Evolutionary conservation across 1,140 invertebrate genomes (phyloP), one percentile per base, ranked within the genome.

Genomic region (Diploscapter pachys): DNA sequence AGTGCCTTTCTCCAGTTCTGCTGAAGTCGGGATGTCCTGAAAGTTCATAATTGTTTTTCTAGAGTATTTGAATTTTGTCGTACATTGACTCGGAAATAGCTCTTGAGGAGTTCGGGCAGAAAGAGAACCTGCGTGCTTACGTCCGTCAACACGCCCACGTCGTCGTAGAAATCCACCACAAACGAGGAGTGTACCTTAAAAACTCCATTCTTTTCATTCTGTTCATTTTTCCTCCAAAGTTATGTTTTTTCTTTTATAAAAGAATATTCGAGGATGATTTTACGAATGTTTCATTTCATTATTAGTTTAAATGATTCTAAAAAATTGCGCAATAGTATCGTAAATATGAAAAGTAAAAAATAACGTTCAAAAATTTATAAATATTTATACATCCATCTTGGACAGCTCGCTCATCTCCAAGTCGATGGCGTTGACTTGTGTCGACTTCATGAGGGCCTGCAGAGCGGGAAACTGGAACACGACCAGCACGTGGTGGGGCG

Each of bases 61-160:
- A 31, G 31, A 31, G 31, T 31, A 31, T 31, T 31, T 31, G 31
- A 31, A 31, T 31, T 31, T 31, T 31, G 31, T 31, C 57, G 9
- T 11, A 59, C 57, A 59, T 59, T 11, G 31, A 59, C 72, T 48
- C 73, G 72, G 5, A 62, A 48, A 63, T 79, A 79, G 49, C 63
- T 56, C 63, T 85, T 81, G 4, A 83, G 53, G 11, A 83, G 65
- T 8, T 83, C 82, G 4, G 82, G 82, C 3, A 83, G 71, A 66
- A 83, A 83, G n/a, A 75, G 71, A 57, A 83, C 78, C 75, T 83
- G 82, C 4, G 82, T 80, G 65, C 83, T 85, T 81, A 85, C 83
- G 63, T 83, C 83, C 3, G 82, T 85, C 63, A 81, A 72, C 5
- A 83, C 70, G 6, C 71, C 65, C 11, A 83, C 81, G 6, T 68